Evolutionary conservation across 2,113 vertebrate species (phyloP), one percentile per base, ranked within the genome.

Genomic region (Trogon surrucura): DNA sequence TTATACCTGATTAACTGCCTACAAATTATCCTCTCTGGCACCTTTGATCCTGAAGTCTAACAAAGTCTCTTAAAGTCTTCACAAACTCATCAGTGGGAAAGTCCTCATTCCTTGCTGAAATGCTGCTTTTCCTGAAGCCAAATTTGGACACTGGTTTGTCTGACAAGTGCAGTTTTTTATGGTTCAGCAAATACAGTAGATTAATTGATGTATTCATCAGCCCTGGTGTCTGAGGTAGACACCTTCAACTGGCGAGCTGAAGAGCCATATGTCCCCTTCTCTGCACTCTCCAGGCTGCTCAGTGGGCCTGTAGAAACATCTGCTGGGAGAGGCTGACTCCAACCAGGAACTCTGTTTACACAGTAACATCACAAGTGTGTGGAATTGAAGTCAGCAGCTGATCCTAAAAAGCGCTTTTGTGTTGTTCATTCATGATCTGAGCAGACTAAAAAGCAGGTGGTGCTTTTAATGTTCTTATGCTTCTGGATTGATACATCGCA

Each of bases 181-280:
- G 30, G 10, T 62, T 66, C 47, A 67, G 47, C 57, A 79, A 78
- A 70, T 48, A 17, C 5, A 84, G 36, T 30, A 64, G 45, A 62
- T 54, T 1, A 1, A 67, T 2, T 1, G 4, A 48, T 71, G 16
- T 45, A 26, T 77, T 75, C 56, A 85, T 41, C 41, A 41, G 32
- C 41, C 41, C 41, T 41, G 41, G 41, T 41, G 41, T 41, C 41
- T 41, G 41, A 41, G 41, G 41, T 41, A 41, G 41, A 41, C 41
- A 41, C 41, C 13, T 41, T 41, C 41, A 47, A 16, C 45, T 47
- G 45, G 17, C 57, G 8, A 15, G 32, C 7, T 51, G 34, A 48
- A 56, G 22, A 27, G 12, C 12, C 4, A 0, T 30, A 9, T 14
- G 56, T 19, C 8, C n/a, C 7, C 47, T 57, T 9, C 2, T 0